phyloP scores from a whole-genome alignment of 2,888 invertebrate species.

The Eupsilia transversa region DNA sequence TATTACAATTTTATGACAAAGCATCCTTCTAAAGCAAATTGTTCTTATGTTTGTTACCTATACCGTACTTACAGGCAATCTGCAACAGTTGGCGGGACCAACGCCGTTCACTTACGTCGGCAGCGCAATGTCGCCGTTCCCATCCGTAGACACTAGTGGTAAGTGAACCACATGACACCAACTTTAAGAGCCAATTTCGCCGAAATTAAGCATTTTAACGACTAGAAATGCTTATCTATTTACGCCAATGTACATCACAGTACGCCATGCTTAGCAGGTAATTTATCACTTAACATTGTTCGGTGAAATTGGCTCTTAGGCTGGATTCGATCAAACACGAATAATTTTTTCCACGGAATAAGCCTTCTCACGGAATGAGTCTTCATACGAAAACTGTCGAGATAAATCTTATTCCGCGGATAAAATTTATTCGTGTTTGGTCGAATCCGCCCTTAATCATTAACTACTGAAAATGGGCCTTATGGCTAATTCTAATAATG shows the following conservation, averaged over 20 bases:
- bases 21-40: not conserved
- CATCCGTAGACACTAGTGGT: constrained; percentile 79
- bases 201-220: not conserved
- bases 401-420: too few relatives aligned
- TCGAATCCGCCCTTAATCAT: not conserved
- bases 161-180: constrained; percentile 42
- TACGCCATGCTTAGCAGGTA: not conserved
- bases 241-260: too few relatives aligned
- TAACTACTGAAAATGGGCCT: not conserved
- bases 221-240: not conserved
- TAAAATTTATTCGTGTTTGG: too few relatives aligned
- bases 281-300: not conserved
- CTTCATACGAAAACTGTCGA: too few relatives aligned
- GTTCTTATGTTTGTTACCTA: too few relatives aligned
- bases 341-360: too few relatives aligned
- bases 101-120: constrained; percentile 86
- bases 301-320: not conserved
- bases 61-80: constrained; percentile 74
- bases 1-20: not conserved
- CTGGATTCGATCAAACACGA: too few relatives aligned
- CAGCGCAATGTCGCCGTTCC: constrained; percentile 79
- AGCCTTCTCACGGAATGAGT: too few relatives aligned
- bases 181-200: not conserved
- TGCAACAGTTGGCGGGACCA: constrained; percentile 86
- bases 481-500: too few relatives aligned